Evolutionary conservation across 1,140 invertebrate species (phyloP).

Genomic region (Sipha flava): DNA sequence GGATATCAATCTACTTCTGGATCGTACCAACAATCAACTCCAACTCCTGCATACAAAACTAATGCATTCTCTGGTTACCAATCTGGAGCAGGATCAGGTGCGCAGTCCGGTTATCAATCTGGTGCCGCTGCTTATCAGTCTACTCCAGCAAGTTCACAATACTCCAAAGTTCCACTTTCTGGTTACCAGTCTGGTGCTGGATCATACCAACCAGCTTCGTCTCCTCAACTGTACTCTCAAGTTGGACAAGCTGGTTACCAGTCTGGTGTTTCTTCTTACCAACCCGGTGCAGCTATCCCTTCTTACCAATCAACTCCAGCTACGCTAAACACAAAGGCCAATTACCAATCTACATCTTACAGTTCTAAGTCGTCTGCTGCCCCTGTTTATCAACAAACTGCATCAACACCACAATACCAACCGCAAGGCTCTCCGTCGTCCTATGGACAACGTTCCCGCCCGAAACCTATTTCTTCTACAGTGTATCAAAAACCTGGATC

Average conservation of each 20-base stretch:
- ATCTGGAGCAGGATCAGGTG: not conserved
- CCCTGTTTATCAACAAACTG: not conserved
- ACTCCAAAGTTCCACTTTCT: not conserved
- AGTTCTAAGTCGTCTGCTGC: not conserved
- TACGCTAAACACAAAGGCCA: not conserved
- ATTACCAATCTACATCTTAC: not conserved
- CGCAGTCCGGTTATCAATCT: not conserved
- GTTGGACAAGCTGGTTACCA: not conserved
- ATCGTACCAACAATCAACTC: conserved; percentile 23
- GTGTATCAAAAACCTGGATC: not conserved
- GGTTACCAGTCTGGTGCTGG: not conserved
- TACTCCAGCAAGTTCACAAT: not conserved
- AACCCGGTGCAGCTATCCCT: not conserved
- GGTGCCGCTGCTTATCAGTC: not conserved
- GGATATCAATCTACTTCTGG: not conserved
- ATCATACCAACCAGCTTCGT: not conserved
- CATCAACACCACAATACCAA: not conserved
- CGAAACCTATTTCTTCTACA: not conserved
- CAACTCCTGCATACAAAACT: conserved; percentile 36
- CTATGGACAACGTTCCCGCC: not conserved
- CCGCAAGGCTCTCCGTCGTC: not conserved
- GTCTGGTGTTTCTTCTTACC: not conserved
- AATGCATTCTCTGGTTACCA: conserved; percentile 12
- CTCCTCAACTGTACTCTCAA: not conserved
- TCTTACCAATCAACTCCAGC: conserved; percentile 5